Base-by-base conservation (phyloP, 2,888 invertebrate genomes). In the Leptinotarsa peninsularis region DNA sequence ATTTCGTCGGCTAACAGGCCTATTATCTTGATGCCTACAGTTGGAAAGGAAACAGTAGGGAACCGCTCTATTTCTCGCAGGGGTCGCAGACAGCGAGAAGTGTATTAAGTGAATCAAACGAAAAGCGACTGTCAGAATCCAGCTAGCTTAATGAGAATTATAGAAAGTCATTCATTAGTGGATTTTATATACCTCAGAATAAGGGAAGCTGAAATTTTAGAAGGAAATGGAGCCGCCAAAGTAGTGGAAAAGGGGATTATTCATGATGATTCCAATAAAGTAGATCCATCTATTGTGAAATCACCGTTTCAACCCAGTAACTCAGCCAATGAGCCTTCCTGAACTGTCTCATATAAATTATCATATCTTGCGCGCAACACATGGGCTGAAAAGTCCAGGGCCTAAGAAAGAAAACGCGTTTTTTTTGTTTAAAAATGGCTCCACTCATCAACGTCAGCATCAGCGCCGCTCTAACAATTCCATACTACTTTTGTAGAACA, bases 41-140 rank as follows among this genome's bases (percentile, higher is more conserved):
- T 21, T 58, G 21, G 21, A 21, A 58, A 58, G 58, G 58, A 58
- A 21, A 21, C 58, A 18, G 58, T 14, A 18, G 58, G 58, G 58
- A 58, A 21, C 21, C 56, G 21, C 56, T 13, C 18, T 21, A 13
- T 13, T 7, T 56, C 56, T n/a, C 21, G 18, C 18, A 21, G 58
- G 21, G 58, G 58, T 58, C 21, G 14, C 13, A 58, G 58, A 58
- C 23, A 58, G 58, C 58, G 58, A 58, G 58, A 58, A 58, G 58
- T 58, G 58, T 58, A 58, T 58, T 58, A 58, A 58, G 21, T 21
- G 58, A 58, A 56, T 56, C 13, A 18, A 56, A 56, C 21, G 21
- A 7, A 14, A 56, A 58, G 21, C 58, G 58, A 14, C 58, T 58
- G 58, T 21, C 58, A 58, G 58, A 21, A 58, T 58, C 21, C 23